Evolutionary conservation across 1,140 invertebrate species (phyloP).

Genomic region (Dinothrombium tinctorium): DNA sequence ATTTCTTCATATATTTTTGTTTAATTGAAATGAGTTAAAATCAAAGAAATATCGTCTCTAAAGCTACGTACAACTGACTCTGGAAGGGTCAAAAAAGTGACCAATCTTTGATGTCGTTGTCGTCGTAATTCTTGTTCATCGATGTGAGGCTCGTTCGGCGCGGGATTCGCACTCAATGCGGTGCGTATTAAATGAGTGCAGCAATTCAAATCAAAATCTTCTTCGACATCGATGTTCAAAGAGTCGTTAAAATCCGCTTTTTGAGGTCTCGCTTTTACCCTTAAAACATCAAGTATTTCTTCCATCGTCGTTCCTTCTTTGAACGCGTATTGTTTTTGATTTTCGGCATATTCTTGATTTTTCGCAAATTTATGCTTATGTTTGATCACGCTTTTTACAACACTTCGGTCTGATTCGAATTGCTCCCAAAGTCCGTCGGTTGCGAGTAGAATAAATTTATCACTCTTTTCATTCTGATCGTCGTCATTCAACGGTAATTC

Average conservation of each 20-base stretch:
- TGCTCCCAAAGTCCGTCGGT: constrained; percentile 94
- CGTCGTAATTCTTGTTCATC: not conserved
- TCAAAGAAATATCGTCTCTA: constrained; percentile 73
- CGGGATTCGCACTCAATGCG: constrained; percentile 69
- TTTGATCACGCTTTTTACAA: constrained; percentile 37
- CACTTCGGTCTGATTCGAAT: constrained; percentile 26
- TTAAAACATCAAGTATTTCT: constrained; percentile 47
- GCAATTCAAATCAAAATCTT: constrained; percentile 42
- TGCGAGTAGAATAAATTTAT: constrained; percentile 87
- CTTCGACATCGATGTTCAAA: not conserved
- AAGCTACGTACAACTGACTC: constrained; percentile 58
- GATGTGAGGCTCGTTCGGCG: constrained; percentile 32
- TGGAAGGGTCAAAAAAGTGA: constrained; percentile 57
- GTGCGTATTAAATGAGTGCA: constrained; percentile 80
- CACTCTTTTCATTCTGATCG: constrained; percentile 29
- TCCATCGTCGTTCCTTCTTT: constrained; percentile 30
- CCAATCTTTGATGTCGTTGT: constrained; percentile 42
- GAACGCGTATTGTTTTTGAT: not conserved
- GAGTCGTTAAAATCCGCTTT: constrained; percentile 22
- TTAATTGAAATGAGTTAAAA: constrained; percentile 30
- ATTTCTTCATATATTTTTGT: not conserved
- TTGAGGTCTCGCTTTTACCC: constrained; percentile 32
- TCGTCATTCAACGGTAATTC: constrained; percentile 2
- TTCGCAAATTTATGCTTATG: constrained; percentile 21
- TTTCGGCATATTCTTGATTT: not conserved